phyloP scores from a whole-genome alignment of 2,797 vertebrate genomes.

The Protonibea diacanthus region DNA sequence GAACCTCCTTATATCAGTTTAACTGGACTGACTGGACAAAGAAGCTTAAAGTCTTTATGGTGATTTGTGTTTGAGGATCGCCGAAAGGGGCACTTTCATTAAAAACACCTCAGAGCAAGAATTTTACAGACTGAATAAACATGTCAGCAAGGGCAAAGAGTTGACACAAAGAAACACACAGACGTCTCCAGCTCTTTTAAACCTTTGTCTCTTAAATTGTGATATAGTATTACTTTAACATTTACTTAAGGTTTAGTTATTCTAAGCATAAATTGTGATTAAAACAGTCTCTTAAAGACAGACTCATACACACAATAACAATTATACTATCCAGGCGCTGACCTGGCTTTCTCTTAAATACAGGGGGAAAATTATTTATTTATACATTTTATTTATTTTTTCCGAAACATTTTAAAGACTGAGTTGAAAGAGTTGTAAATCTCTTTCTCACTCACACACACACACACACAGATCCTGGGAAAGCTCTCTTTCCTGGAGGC shows the following conservation, averaged over 20 bases:
- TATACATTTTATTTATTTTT: neutral
- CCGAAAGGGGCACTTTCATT: conserved; percentile 37
- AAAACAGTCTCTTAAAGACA: neutral
- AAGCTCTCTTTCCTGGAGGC: conserved; percentile 49
- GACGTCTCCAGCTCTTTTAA: conserved; percentile 6
- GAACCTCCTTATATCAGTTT: conserved; percentile 3
- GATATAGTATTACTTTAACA: conserved; percentile 1
- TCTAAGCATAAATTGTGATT: neutral
- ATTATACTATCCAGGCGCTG: neutral
- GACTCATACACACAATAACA: neutral
- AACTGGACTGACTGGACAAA: neutral
- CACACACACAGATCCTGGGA: conserved; percentile 21
- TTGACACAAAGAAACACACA: conserved; percentile 12
- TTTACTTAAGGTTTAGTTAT: conserved; percentile 6
- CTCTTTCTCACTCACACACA: conserved; percentile 10
- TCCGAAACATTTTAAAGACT: conserved; percentile 12
- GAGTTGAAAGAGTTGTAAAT: conserved; percentile 23
- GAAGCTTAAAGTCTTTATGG: neutral
- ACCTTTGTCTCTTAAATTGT: conserved; percentile 1
- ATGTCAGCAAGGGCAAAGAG: conserved; percentile 20
- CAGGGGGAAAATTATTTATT: neutral
- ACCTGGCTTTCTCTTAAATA: neutral
- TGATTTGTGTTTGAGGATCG: conserved; percentile 30
- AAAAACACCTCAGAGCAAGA: conserved; percentile 42
- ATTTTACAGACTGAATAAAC: conserved; percentile 30